Base-by-base conservation (phyloP, 2,113 vertebrate species). In the Bufo bufo region DNA sequence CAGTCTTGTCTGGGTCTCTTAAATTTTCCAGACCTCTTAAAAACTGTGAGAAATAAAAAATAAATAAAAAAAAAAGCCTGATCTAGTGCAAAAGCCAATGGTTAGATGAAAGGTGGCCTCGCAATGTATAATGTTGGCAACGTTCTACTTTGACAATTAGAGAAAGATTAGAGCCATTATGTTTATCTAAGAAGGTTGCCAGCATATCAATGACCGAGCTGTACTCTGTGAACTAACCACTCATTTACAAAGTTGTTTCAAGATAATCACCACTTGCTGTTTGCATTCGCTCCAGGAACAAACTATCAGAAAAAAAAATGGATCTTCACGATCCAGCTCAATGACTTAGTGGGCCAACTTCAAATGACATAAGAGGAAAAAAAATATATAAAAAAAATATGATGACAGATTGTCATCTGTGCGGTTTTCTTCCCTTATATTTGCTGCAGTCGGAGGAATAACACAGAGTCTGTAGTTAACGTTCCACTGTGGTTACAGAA, bases 161-260 rank as follows among this genome's bases (percentile, higher is more conserved):
- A 91, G 47, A 91, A 17, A 88, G 61, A 74, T 88, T 9, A 83
- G 65, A 66, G 71, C 17, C 85, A 47, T 90, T 90, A 71, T 89
- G 13, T 92, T 92, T 91, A 85, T 88, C 85, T 85, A 85, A 89
- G 80, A 90, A 90, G 92, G 89, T 89, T 90, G 84, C 89, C 77
- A 91, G 89, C 88, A 90, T 69, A 89, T 81, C 90, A 91, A 89
- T 84, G 84, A 89, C 65, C 1, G 74, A 90, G 91, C 85, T 66
- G 80, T 85, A 84, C 88, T 90, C 54, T 84, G 0, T 89, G 77
- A 91, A 79, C 77, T 93, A 90, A 81, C 77, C 93, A 90, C 87
- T 56, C 80, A 83, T 87, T 77, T 90, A 83, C 81, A 92, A 91
- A 91, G 49, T 81, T 86, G 66, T 82, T 90, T 90, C 74, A 59